Conservation (phyloP, 2,113 vertebrate genomes). For the Jaculus jaculus region DNA sequence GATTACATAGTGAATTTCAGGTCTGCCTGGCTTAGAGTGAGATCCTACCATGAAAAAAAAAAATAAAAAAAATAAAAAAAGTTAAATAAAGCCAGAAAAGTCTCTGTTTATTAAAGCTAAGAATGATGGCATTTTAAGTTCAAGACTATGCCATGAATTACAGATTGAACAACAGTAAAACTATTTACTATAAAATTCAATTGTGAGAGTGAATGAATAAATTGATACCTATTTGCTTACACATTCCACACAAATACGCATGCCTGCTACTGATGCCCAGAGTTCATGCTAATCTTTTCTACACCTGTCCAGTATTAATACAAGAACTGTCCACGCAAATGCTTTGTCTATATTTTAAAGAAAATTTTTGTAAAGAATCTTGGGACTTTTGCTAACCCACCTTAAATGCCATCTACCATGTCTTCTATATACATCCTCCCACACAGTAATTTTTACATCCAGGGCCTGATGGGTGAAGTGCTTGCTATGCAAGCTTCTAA, state of each 20-base stretch:
- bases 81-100: conserved; percentile 22
- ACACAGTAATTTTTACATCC: conserved; percentile 23
- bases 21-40: no score
- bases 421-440: conserved; percentile 14
- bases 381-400: background rate
- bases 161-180: background rate
- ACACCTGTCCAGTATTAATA: background rate
- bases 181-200: background rate
- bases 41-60: no score
- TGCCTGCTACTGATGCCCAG: background rate
- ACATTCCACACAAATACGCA: background rate
- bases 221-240: background rate
- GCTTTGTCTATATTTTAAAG: conserved; percentile 11
- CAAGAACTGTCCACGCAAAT: background rate
- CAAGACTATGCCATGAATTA: background rate
- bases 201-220: background rate
- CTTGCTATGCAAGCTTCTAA: no score
- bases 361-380: conserved; percentile 5
- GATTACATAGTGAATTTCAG: no score
- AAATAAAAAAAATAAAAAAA: background rate
- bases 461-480: no score
- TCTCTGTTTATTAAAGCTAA: background rate
- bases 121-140: conserved; percentile 12
- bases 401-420: conserved; percentile 1
- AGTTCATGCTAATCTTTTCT: background rate